These are phyloP conservation scores for Xenopus borealis DNA, from an alignment of 2,113 vertebrate species.

Conservation along the genomic window DNA sequence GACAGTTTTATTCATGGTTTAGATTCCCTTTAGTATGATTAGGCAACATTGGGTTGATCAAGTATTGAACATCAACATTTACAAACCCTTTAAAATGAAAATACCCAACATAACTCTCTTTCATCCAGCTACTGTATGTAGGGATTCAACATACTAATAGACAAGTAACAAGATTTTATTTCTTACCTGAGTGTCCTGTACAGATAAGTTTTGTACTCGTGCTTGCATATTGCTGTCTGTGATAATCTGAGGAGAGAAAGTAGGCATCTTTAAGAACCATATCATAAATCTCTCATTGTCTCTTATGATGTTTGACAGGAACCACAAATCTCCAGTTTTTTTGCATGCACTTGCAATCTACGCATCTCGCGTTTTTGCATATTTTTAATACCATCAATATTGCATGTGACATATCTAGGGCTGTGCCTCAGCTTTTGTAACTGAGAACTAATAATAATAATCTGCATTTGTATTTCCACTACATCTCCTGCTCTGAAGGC, in stretches of 20 bases:
- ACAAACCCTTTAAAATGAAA: too few relatives aligned
- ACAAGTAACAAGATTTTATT: neutral
- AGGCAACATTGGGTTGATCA: too few relatives aligned
- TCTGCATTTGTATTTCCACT: too few relatives aligned
- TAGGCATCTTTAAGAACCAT: neutral
- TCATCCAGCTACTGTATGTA: too few relatives aligned
- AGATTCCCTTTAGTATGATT: too few relatives aligned
- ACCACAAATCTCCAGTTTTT: conserved; percentile 9
- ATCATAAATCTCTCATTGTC: conserved; percentile 15
- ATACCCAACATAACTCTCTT: too few relatives aligned
- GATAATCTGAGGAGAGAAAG: conserved; percentile 61
- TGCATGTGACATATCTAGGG: conserved; percentile 6
- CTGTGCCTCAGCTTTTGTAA: neutral
- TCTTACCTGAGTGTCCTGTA: conserved; percentile 75
- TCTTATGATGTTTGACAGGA: neutral
- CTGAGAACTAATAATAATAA: neutral
- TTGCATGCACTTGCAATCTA: neutral
- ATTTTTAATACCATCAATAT: conserved; percentile 7
- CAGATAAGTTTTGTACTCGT: conserved; percentile 74
- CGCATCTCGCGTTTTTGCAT: neutral
- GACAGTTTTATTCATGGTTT: too few relatives aligned
- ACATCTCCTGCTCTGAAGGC: too few relatives aligned
- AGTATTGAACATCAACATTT: too few relatives aligned
- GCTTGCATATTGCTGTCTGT: conserved; percentile 70
- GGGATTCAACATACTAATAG: too few relatives aligned